Base-by-base conservation (phyloP, 2,888 invertebrate genomes). In the Zelleria hepariella region DNA sequence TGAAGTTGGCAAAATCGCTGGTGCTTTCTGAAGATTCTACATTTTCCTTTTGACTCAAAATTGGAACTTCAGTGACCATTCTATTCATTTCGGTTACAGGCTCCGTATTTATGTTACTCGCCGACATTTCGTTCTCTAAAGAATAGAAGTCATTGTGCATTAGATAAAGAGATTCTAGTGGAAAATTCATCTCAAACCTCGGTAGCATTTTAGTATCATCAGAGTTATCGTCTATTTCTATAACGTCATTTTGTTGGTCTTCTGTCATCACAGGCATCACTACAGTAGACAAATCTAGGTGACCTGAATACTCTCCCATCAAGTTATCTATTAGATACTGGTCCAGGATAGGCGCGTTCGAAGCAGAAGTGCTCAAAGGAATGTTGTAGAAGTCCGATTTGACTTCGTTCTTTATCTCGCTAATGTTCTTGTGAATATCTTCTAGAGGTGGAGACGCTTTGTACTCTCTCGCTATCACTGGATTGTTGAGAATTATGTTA, bases 91-190 rank as follows among this genome's bases (percentile, higher is more conserved):
- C 85, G 61, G 68, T 78, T 0, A 74, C 78, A 0, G 73, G 64
- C 32, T 69, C 65, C 20, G 82, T 70, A 2, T 72, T 68, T 59
- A 78, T 68, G 59, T 67, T 78, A 60, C 73, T 78, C 1, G 70
- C 57, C 0, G 75, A 70, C n/a, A 78, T 69, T 5, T 86, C 86
- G 58, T 78, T 86, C 55, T 88, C 88, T 20, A 87, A 66, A 63
- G 86, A 86, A 67, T 86, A 86, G 60, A 84, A 87, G 62, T 88
- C 88, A 62, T 82, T 86, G 63, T 87, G 86, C 80, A 86, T 84
- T 20, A 86, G 70, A 58, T 85, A 87, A 6, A 87, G 63, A 21
- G 85, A 82, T 60, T 87, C 87, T 2, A 86, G 63, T 0, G 85
- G 85, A 59, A 81, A 86, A 61, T 84, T 86, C 74, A 86, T 86